Base-by-base conservation (phyloP, 2,797 vertebrate species). In the Sebastes iracundus region DNA sequence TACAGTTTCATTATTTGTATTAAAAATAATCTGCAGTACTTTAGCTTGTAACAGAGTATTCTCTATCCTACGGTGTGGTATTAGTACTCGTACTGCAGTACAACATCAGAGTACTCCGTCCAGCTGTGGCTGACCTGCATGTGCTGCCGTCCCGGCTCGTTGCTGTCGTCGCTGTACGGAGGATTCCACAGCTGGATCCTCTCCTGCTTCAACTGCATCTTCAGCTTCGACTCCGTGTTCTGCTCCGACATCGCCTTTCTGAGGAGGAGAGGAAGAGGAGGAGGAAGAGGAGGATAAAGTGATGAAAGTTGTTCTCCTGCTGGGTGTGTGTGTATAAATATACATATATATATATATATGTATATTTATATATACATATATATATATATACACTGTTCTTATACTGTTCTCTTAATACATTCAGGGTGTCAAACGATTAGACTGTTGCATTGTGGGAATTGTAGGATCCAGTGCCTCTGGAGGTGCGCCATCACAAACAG, bases 171-270 rank as follows among this genome's bases (percentile, higher is more conserved):
- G 23, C 97, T 99, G 79, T 96, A 99, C 0, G 98, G 98, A 22
- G 96, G 95, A 33, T 96, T 97, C 97, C 98, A 99, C 4, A 99
- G 96, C 62, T 97, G 96, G 92, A 98, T 95, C 86, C 94, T 97
- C 75, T 98, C 97, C 86, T 96, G 95, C 92, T 97, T 97, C 85
- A 99, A 90, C 88, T 93, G 95, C 25, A 87, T 92, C 83, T 96
- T 97, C 88, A 99, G 84, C 91, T 97, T 98, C 11, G 97, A 94
- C 90, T 97, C 95, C 49, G 95, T 91, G 85, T 98, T 97, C 87
- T 96, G 96, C 83, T 97, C 96, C 0, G 96, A 94, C 97, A 99
- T 99, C 30, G 5, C 32, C 32, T 8, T 16, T 75, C 86, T 95
- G 23, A 8, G 13, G 23, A 58, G 23, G 18, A 5, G 8, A 6